Conservation (phyloP, 1,140 invertebrate species). For the Acromyrmex charruanus region DNA sequence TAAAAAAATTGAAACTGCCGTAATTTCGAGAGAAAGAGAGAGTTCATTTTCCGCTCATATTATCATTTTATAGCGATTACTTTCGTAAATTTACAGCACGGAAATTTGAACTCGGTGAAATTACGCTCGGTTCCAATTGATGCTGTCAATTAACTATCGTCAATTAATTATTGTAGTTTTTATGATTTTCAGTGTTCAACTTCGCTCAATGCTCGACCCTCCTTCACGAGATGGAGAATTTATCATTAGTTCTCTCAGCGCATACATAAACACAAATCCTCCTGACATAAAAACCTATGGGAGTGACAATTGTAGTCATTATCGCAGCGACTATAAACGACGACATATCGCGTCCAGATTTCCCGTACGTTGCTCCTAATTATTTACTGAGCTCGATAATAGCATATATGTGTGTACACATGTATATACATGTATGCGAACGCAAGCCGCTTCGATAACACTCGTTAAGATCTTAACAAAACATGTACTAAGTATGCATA, state of each 20-base stretch:
- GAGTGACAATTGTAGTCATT: slow-evolving; percentile 29
- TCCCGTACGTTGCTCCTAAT: slow-evolving; percentile 13
- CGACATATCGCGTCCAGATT: neutral
- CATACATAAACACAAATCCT: slow-evolving; percentile 57
- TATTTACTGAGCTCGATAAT: neutral
- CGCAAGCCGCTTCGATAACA: slow-evolving; percentile 58
- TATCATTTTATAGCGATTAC: neutral
- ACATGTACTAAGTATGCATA: slow-evolving; percentile 65
- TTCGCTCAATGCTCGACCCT: slow-evolving; percentile 4
- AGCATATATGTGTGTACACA: neutral
- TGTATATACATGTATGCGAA: neutral
- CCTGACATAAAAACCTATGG: slow-evolving; percentile 66
- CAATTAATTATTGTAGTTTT: neutral
- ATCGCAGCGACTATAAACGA: slow-evolving; percentile 43
- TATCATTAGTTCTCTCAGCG: slow-evolving; percentile 52
- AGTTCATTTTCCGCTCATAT: neutral
- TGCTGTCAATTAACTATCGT: slow-evolving; percentile 8
- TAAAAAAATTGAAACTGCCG: slow-evolving; percentile 23
- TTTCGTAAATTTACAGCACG: neutral
- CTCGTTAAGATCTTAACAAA: slow-evolving; percentile 64
- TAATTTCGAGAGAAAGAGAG: neutral
- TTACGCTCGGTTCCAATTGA: slow-evolving; percentile 32
- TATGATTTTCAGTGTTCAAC: neutral
- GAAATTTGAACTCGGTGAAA: slow-evolving; percentile 15
- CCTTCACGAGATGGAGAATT: slow-evolving; percentile 48